Base-by-base conservation (phyloP, 2,888 invertebrate species). In the Drosophila robusta region DNA sequence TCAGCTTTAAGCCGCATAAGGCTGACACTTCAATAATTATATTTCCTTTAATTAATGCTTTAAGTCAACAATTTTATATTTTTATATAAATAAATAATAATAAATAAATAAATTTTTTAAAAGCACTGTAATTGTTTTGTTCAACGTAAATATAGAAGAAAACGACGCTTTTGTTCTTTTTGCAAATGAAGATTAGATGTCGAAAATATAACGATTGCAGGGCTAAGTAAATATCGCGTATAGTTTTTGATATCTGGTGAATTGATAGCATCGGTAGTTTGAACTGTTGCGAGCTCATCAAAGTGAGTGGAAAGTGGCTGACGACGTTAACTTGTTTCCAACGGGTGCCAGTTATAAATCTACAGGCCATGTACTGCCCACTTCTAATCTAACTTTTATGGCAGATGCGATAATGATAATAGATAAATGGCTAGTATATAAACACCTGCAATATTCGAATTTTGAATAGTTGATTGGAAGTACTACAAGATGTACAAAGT, bases 111-210 rank as follows among this genome's bases (percentile, higher is more conserved):
- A n/a, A 18, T 18, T 18, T 18, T 18, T 18, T 1, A 18, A 18
- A 18, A 18, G 18, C 1, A 18, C 18, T 1, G 2, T 18, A 18
- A 18, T 18, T 18, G 18, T 18, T 18, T 18, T 18, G 18, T 18
- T 18, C 18, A 18, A 18, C 18, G 18, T 18, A 18, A 18, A 18
- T 18, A 18, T 18, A 18, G 1, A 18, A 18, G 1, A 18, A 18
- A 18, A 1, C 18, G 18, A 18, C 1, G 18, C 2, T 18, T 18
- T 18, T 18, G 18, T 18, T 18, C 1, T 22, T 22, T 22, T 22
- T 22, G 18, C 18, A 49, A 56, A 9, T 26, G 41, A 62, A 18
- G 12, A 0, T 5, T 62, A 63, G 62, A 49, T 63, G 63, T 49
- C 62, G 63, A 18, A 7, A 29, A 8, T 22, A 14, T 0, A 3